A percentile compares a stretch with the other conserved stretches of the same genome.
These are phyloP conservation scores for Aurelia sp. DNA, from an alignment of 30 jellyfish, hydroid and myxozoan species.

Conservation along the genomic window DNA sequence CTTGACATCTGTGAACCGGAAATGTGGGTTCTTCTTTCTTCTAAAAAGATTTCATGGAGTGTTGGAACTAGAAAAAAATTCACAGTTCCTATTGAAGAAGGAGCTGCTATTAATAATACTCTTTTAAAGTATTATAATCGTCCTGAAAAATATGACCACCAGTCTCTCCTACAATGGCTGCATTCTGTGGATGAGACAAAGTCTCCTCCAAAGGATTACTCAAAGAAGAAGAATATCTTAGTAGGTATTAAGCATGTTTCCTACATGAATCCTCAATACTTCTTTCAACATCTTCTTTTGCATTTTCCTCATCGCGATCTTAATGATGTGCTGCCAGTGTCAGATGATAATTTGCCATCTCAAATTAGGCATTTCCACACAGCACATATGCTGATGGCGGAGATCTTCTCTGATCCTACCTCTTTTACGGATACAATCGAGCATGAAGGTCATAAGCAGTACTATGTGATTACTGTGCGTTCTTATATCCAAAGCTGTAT, in stretches of 20 bases:
- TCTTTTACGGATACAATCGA: background rate
- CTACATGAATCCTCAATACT: slow-evolving; percentile 1
- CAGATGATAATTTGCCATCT: background rate
- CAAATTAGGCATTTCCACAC: background rate
- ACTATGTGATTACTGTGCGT: background rate
- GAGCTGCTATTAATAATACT: background rate
- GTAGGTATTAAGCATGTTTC: background rate
- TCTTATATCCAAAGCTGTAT: background rate
- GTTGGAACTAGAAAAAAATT: background rate
- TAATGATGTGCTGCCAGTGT: background rate
- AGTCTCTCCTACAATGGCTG: background rate
- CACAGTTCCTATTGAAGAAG: background rate
- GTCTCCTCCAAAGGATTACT: background rate
- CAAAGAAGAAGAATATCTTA: background rate
- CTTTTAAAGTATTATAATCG: background rate
- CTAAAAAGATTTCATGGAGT: background rate
- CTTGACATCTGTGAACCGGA: slow-evolving; percentile 19
- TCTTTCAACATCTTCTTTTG: background rate
- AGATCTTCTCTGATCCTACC: background rate
- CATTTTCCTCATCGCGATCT: background rate
- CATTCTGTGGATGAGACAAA: background rate
- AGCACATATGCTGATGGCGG: background rate
- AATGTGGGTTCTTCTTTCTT: slow-evolving; percentile 26
- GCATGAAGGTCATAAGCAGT: background rate
- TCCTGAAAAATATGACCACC: background rate